Conservation (phyloP, 2,797 vertebrate species). For the Sebastes iracundus region DNA sequence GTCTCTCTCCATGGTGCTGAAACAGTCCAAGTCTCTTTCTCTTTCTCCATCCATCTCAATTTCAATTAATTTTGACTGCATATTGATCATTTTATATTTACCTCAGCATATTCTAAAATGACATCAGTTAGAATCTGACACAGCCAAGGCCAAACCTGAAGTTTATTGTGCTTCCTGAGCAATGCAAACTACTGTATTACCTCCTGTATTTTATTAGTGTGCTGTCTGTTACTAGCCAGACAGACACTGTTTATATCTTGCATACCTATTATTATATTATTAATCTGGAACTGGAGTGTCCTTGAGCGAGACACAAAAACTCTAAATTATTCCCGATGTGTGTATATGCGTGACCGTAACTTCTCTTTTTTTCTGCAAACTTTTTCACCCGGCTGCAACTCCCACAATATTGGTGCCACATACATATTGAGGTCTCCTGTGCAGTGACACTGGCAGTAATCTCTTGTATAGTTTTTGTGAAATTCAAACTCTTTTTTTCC, state of each 20-base stretch:
- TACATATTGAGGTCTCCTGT: not conserved
- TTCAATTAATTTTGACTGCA: no score
- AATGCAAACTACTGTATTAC: no score
- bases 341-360: not conserved
- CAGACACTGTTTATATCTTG: no score
- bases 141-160: no score
- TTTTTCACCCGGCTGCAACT: not conserved
- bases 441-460: not conserved
- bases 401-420: not conserved
- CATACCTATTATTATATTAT: no score
- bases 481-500: not conserved
- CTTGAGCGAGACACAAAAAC: no score
- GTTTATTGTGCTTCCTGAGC: no score
- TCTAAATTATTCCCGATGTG: not conserved
- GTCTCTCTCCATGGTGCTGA: constrained; percentile 5
- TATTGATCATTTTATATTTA: no score
- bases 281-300: no score
- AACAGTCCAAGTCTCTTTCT: not conserved
- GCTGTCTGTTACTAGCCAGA: no score
- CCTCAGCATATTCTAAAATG: not conserved
- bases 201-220: no score
- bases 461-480: not conserved
- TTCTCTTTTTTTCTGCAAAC: not conserved
- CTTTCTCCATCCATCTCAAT: no score
- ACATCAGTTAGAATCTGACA: not conserved